Evolutionary conservation across 2,888 invertebrate species (phyloP), one percentile per base, ranked within the genome.

Genomic region (Syrphus vitripennis): DNA sequence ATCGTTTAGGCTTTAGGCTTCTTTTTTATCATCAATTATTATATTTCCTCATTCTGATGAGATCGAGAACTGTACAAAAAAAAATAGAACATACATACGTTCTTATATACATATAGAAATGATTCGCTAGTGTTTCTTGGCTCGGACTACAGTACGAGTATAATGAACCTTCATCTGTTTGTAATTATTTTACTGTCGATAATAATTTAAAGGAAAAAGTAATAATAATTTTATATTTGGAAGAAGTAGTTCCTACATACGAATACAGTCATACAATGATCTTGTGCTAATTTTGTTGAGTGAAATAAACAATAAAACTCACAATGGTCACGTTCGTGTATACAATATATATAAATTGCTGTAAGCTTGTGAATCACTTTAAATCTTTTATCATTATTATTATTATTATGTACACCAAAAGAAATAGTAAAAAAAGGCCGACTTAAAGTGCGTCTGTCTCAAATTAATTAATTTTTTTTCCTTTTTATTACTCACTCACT

Each of bases 11-110:
- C n/a, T 29, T 29, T n/a, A n/a, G n/a, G n/a, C n/a, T n/a, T 55
- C 26, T 53, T 26, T 42, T 31, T 76, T 76, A 76, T 76, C 76
- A 42, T 67, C 24, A 67, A 42, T 50, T n/a, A 76, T 42, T 16
- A 24, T 57, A 69, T 48, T 76, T 76, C 76, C 76, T 76, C 76
- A 31, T 57, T 76, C n/a, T 37, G 57, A 31, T 37, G 9, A 40
- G 9, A 50, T 57, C 16, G 37, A 37, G 42, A 55, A 9, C 16
- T 55, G 4, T 19, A 55, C 0, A 29, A n/a, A 55, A 55, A 53
- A 29, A 53, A 53, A n/a, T 55, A 55, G 55, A 31, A 57, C 21
- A 37, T 16, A n/a, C 6, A 6, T n/a, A 40, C 4, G 6, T 40
- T 7, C 5, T 5, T 37, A 14, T 4, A n/a, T 40, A 40, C 31